phyloP scores from a whole-genome alignment of 2,888 invertebrate genomes.

The Latrodectus elegans region DNA sequence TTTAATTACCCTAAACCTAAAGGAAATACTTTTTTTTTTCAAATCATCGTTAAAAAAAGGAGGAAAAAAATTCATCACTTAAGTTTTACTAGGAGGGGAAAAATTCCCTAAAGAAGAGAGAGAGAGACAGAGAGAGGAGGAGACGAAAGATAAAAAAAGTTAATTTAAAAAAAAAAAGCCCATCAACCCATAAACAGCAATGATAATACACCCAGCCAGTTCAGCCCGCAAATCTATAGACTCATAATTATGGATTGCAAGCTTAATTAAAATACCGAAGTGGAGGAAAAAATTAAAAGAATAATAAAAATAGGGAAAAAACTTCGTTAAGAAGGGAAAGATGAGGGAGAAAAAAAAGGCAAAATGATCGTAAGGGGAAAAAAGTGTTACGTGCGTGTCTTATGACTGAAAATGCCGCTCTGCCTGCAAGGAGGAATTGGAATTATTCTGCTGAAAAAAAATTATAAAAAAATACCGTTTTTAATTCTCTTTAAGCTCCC shows the following conservation, averaged over 20 bases:
- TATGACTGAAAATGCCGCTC: slow-evolving; percentile 18
- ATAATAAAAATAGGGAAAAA: slow-evolving; percentile 18
- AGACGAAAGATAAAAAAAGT: slow-evolving; percentile 20
- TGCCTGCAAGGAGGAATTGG: slow-evolving; percentile 44
- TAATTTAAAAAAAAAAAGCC: slow-evolving; percentile 61
- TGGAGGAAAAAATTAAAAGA: slow-evolving; percentile 18
- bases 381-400: slow-evolving; percentile 42
- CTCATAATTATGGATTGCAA: slow-evolving; percentile 69
- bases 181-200: slow-evolving; percentile 68
- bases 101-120: slow-evolving; percentile 15
- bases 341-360: slow-evolving; percentile 12
- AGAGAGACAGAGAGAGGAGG: not conserved
- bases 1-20: slow-evolving; percentile 68
- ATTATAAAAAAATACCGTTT: slow-evolving; percentile 51
- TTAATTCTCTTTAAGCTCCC: slow-evolving; percentile 60
- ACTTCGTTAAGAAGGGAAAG: not conserved
- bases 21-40: slow-evolving; percentile 59
- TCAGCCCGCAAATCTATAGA: slow-evolving; percentile 67
- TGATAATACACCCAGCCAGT: slow-evolving; percentile 58
- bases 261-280: slow-evolving; percentile 68
- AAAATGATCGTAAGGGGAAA: slow-evolving; percentile 23
- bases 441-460: slow-evolving; percentile 54
- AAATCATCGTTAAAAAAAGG: slow-evolving; percentile 1
- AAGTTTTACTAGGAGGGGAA: slow-evolving; percentile 40
- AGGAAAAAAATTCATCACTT: slow-evolving; percentile 61